A percentile compares a stretch with the other conserved stretches of the same genome.
Conservation (phyloP, 2,113 vertebrate species). For the Rhinoderma darwinii region DNA sequence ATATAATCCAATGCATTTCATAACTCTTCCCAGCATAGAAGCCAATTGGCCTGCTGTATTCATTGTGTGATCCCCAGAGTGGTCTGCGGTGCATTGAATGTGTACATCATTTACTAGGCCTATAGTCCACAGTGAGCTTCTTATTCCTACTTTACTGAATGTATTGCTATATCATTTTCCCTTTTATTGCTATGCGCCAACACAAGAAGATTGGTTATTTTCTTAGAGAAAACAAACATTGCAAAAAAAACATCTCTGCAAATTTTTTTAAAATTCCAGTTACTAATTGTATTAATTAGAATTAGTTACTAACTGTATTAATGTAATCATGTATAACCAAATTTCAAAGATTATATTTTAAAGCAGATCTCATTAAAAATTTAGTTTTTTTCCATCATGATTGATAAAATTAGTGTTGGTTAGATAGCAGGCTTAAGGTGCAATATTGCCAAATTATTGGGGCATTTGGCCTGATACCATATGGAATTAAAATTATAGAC, state of each 20-base stretch:
- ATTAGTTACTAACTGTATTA: too few species aligned
- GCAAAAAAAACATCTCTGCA: not conserved
- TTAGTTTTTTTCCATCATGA: not conserved
- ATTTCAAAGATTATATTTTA: not conserved
- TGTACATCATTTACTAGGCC: conserved; percentile 18
- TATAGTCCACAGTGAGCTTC: conserved; percentile 21
- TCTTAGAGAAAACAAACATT: not conserved
- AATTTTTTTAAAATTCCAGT: not conserved
- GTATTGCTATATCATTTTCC: conserved; percentile 15
- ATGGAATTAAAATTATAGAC: not conserved
- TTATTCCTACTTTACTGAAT: conserved; percentile 6
- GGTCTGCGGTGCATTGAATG: conserved; percentile 9
- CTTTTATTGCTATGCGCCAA: not conserved
- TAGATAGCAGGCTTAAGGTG: not conserved
- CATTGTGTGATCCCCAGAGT: conserved; percentile 31
- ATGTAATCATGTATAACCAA: too few species aligned
- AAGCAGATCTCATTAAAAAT: not conserved
- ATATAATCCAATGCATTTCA: conserved; percentile 43
- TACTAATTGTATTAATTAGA: too few species aligned
- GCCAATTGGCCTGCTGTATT: conserved; percentile 27
- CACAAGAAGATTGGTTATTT: not conserved
- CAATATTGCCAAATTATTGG: not conserved
- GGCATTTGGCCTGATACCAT: not conserved
- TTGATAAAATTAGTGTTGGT: not conserved
- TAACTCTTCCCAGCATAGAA: conserved; percentile 17